Percentiles rank a stretch among this genome's conserved stretches.
Conservation (phyloP, 2,113 vertebrate species). For the Phylloscopus trochilus region DNA sequence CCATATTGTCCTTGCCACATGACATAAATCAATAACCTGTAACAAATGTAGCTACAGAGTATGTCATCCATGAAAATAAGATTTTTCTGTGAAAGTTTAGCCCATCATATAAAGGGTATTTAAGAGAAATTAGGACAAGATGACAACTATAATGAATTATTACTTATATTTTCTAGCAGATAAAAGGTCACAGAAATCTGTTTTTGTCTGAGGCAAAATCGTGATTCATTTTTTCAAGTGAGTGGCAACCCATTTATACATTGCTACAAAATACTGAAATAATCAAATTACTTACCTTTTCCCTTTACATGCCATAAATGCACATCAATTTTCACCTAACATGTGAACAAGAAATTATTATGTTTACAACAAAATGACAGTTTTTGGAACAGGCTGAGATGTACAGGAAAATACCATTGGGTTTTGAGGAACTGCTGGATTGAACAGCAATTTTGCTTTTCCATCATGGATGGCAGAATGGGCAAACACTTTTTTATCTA, state of each 20-base stretch:
- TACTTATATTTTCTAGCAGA: not conserved
- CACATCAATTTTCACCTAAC: not conserved
- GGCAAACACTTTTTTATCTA: not conserved
- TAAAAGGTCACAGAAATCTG: slow-evolving; percentile 1
- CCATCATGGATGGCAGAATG: not conserved
- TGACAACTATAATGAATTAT: not conserved
- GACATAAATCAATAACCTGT: not conserved
- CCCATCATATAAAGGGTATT: not conserved
- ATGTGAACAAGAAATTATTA: not conserved
- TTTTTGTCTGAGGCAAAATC: not conserved
- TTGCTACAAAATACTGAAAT: not conserved
- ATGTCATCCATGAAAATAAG: slow-evolving; percentile 14
- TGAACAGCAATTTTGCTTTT: not conserved
- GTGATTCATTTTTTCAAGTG: not conserved
- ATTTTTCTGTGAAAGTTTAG: slow-evolving; percentile 6
- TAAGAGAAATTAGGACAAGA: slow-evolving; percentile 12
- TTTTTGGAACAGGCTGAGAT: not conserved
- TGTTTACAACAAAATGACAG: not conserved
- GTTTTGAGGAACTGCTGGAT: not conserved
- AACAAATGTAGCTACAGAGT: not conserved
- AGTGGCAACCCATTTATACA: not conserved
- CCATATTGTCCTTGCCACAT: not conserved
- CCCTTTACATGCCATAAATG: not conserved
- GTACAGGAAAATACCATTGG: not conserved
- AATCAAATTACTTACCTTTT: not conserved